A percentile compares a stretch with the other conserved stretches of the same genome.
Evolutionary conservation across 2,797 vertebrate genomes (phyloP).

Genomic region (Coccyzus lansbergi): DNA sequence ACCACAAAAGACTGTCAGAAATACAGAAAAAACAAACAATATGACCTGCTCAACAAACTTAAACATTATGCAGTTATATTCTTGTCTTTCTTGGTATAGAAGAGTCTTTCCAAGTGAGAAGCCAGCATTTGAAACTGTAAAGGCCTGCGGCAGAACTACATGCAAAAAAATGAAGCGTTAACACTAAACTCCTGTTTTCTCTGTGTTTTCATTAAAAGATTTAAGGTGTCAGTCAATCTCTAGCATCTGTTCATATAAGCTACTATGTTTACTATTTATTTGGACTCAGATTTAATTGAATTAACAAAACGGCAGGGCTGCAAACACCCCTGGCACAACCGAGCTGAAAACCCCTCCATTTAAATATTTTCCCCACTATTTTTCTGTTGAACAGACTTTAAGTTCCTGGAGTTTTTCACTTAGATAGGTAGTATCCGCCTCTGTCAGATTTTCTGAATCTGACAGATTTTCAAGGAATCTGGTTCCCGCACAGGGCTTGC

Average conservation of each 20-base stretch:
- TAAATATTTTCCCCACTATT: neutral
- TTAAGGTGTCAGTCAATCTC: neutral
- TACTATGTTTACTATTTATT: conserved; percentile 23
- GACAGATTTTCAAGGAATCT: conserved; percentile 84
- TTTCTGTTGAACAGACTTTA: conserved; percentile 77
- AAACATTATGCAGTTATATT: neutral
- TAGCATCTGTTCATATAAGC: neutral
- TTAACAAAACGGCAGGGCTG: conserved; percentile 2
- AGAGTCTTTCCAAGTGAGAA: neutral
- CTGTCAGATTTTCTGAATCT: conserved; percentile 69
- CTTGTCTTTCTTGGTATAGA: neutral
- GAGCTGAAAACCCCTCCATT: neutral
- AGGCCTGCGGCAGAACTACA: neutral
- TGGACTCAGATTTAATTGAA: conserved; percentile 19
- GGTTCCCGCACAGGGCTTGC: conserved; percentile 86
- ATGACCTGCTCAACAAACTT: neutral
- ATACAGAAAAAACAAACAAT: neutral
- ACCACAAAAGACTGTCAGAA: neutral
- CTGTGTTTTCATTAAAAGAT: neutral
- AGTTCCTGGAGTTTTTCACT: conserved; percentile 85
- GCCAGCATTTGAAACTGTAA: neutral
- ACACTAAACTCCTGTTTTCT: neutral
- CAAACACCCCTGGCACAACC: neutral
- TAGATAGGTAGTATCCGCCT: conserved; percentile 73
- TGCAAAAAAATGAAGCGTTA: neutral